A percentile compares a stretch with the other conserved stretches of the same genome.
phyloP scores from a whole-genome alignment of 2,797 vertebrate species.

The Lycodopsis pacificus region DNA sequence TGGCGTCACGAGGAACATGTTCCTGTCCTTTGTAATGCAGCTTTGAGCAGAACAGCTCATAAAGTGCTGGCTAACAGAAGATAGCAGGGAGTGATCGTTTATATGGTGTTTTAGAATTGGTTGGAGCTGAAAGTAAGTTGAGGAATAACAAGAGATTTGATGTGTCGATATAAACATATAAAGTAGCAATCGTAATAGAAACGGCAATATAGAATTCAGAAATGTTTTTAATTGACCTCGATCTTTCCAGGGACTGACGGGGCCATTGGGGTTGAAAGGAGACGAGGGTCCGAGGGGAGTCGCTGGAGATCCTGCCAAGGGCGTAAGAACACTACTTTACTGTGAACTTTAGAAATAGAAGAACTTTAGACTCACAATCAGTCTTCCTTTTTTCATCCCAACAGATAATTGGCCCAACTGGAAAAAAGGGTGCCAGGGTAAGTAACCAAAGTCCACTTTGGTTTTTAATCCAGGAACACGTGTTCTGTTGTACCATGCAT shows the following conservation, averaged over 20 bases:
- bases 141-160: neutral
- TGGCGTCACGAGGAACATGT: neutral
- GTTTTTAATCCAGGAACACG: neutral
- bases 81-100: neutral
- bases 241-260: constrained; percentile 84
- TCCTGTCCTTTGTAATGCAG: constrained; percentile 12
- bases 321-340: constrained; percentile 78
- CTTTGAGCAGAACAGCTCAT: neutral
- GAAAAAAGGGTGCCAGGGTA: constrained; percentile 90
- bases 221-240: neutral
- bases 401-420: constrained; percentile 90
- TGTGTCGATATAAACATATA: neutral
- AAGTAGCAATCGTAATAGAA: neutral
- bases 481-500: neutral
- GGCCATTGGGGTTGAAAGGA: constrained; percentile 88
- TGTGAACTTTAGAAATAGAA: constrained; percentile 15
- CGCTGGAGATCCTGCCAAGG: constrained; percentile 89
- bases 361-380: neutral
- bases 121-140: neutral
- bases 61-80: neutral
- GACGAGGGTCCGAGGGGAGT: constrained; percentile 85
- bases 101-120: neutral
- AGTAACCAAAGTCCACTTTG: constrained; percentile 54
- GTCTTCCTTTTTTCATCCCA: constrained; percentile 16
- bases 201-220: neutral